Conservation (phyloP, 2,113 vertebrate species). For the Syngnathus floridae region DNA sequence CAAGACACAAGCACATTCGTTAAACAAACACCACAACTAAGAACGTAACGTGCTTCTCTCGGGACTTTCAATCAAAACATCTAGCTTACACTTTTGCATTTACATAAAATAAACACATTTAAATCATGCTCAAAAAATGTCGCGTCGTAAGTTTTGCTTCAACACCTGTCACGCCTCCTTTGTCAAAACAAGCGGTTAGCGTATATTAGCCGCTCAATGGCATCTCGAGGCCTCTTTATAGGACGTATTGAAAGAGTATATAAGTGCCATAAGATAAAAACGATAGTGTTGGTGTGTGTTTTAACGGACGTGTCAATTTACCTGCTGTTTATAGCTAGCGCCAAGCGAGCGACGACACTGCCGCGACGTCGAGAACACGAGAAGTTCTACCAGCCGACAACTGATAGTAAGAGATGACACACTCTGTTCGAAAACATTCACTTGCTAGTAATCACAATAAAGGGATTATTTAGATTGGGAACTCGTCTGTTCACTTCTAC, state of each 20-base stretch:
- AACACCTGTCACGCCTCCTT: not conserved
- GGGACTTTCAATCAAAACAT: not conserved
- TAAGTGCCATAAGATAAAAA: not conserved
- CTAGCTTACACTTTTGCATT: not conserved
- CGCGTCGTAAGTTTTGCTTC: not conserved
- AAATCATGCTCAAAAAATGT: not conserved
- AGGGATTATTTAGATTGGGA: not conserved
- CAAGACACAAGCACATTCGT: not conserved
- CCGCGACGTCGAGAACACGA: not conserved
- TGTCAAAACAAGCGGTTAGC: not conserved
- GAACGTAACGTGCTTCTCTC: not conserved
- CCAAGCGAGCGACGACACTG: not conserved
- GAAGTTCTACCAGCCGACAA: too few species aligned
- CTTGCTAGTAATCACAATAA: conserved; percentile 17
- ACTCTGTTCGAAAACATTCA: not conserved
- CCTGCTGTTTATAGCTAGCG: not conserved
- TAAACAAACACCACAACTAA: not conserved
- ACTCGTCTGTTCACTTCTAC: too few species aligned
- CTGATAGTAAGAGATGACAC: too few species aligned
- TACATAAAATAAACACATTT: not conserved
- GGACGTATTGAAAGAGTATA: not conserved
- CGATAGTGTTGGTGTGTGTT: not conserved
- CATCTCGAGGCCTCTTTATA: not conserved
- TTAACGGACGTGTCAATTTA: not conserved
- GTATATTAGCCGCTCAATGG: not conserved